Evolutionary conservation across 1,140 invertebrate species (phyloP).

Genomic region (Berghia stephanieae): DNA sequence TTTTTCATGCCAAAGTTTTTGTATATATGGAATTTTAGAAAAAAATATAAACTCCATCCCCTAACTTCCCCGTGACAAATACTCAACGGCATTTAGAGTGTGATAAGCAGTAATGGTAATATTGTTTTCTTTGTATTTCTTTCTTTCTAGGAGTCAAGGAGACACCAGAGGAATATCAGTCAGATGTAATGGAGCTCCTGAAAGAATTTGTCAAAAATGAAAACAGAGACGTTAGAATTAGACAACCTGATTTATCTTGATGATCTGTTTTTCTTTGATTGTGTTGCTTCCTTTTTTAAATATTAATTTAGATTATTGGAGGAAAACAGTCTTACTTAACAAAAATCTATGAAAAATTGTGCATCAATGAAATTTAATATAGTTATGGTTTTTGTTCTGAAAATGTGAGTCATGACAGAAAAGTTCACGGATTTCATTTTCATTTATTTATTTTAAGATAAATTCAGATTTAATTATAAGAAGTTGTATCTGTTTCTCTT

Average conservation of each 20-base stretch:
- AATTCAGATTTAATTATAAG: too few relatives aligned
- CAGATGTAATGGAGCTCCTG: constrained; percentile 86
- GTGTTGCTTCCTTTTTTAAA: background rate
- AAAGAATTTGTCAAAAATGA: constrained; percentile 86
- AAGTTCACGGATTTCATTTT: too few relatives aligned
- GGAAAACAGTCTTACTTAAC: too few relatives aligned
- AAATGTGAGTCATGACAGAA: too few relatives aligned
- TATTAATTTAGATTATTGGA: too few relatives aligned
- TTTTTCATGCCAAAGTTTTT: background rate
- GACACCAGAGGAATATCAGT: constrained; percentile 86
- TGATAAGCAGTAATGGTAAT: background rate
- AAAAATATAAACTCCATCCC: background rate
- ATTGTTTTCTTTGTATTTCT: background rate
- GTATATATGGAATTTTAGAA: background rate
- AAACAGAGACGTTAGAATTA: constrained; percentile 73
- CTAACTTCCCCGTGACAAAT: background rate
- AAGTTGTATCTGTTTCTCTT: too few relatives aligned
- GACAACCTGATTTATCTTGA: constrained; percentile 74
- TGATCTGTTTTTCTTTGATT: background rate
- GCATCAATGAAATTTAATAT: too few relatives aligned
- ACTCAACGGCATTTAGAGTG: background rate
- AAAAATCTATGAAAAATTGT: too few relatives aligned
- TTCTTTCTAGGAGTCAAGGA: constrained; percentile 71
- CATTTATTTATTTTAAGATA: too few relatives aligned
- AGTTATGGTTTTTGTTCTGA: too few relatives aligned